phyloP scores from a whole-genome alignment of 2,888 invertebrate species.

The Scotopteryx bipunctaria region DNA sequence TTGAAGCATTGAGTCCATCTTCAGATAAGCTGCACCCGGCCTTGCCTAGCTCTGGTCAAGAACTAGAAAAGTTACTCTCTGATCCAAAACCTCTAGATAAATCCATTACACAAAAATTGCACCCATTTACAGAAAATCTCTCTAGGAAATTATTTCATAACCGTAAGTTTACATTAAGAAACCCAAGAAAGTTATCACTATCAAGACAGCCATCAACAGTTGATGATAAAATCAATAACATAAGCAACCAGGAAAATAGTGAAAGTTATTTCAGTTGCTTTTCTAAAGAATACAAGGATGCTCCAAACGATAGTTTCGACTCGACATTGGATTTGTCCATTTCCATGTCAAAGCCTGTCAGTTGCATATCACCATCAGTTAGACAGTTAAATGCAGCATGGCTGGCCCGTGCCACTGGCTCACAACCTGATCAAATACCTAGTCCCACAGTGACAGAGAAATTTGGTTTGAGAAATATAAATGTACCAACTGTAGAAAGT shows the following conservation, averaged over 20 bases:
- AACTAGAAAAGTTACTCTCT: constrained; percentile 77
- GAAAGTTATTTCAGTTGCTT: constrained; percentile 23
- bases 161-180: constrained; percentile 87
- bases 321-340: constrained; percentile 18
- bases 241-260: constrained; percentile 31
- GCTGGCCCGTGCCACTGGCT: constrained; percentile 74
- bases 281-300: constrained; percentile 22
- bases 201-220: constrained; percentile 46
- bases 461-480: constrained; percentile 71
- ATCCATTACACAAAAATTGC: constrained; percentile 38
- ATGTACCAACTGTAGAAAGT: constrained; percentile 31
- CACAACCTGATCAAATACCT: constrained; percentile 47
- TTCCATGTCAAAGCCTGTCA: constrained; percentile 26
- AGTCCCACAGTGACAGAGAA: constrained; percentile 34
- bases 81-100: constrained; percentile 53
- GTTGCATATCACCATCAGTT: constrained; percentile 38
- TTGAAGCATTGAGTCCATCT: constrained; percentile 44
- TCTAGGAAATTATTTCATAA: constrained; percentile 88
- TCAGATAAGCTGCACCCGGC: constrained; percentile 51
- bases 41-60: constrained; percentile 63
- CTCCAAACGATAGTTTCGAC: constrained; percentile 17
- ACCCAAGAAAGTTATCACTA: constrained; percentile 87
- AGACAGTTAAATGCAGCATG: constrained; percentile 71
- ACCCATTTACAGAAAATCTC: constrained; percentile 76
- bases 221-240: constrained; percentile 37